Base-by-base conservation (phyloP, 2,113 vertebrate genomes). In the Lipotes vexillifer region DNA sequence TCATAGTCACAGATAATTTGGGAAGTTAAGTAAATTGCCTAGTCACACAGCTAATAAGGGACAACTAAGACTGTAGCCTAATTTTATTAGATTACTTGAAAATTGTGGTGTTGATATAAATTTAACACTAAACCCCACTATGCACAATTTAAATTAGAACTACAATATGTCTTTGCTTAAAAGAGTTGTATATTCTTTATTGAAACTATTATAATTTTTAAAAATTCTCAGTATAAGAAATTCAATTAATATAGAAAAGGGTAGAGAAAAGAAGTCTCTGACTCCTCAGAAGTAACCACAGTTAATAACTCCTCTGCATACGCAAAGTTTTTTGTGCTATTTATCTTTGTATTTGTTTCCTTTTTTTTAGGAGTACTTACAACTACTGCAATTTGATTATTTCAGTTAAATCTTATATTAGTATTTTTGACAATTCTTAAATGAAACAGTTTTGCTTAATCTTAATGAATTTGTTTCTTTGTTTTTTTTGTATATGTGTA, bases 401-500 rank as follows among this genome's bases (percentile, higher is more conserved):
- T 97, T 89, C 89, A 92, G 46, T 78, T 88, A 71, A 52, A 68
- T 71, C 6, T 95, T 88, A 55, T 44, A 75, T 77, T 93, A 96
- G 7, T 75, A 93, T 68, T 97, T 98, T 86, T 94, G 2, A 36
- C 81, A 63, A 27, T 94, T 88, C 93, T 95, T 57, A 77, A 94
- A 49, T 97, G 12, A 97, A 97, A 83, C 49, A 44, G 18, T 33
- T 92, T 97, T 97, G 23, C 52, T 72, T 74, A 95, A 86, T 69
- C 65, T 84, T 25, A 31, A 91, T 94, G 13, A 77, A 68, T 80
- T 80, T 80, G 27, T 63, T 65, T 65, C 77, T 80, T 38, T 96
- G 63, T 52, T 3, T 21, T 59, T 93, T 29, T 69, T 91, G 4
- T 94, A 94, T 98, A 97, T 97, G 86, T 97, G 57, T 97, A 99